Evolutionary conservation across 2,797 vertebrate species (phyloP).

Genomic region (Neosilurus mollespiculum): DNA sequence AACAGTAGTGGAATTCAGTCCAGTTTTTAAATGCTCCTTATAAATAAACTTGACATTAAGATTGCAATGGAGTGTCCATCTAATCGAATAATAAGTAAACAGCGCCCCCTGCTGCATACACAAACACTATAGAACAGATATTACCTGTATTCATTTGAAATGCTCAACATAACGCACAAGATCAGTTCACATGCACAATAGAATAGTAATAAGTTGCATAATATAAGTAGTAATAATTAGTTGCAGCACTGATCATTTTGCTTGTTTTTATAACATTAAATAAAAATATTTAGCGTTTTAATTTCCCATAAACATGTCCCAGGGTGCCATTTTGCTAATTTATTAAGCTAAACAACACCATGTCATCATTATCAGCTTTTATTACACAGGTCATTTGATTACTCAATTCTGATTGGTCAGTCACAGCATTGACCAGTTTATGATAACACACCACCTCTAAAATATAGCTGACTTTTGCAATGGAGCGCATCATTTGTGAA

Average conservation of each 20-base stretch:
- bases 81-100: not conserved
- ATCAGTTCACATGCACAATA: not conserved
- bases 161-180: not conserved
- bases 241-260: too few relatives aligned
- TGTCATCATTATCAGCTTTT: not conserved
- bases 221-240: not conserved
- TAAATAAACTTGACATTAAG: conserved; percentile 28
- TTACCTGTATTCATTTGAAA: too few relatives aligned
- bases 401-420: too few relatives aligned
- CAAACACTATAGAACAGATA: not conserved
- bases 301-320: not conserved
- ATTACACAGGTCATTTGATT: too few relatives aligned
- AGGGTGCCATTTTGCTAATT: not conserved
- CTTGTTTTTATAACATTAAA: not conserved
- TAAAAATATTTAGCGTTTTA: not conserved
- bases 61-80: not conserved
- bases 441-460: too few relatives aligned
- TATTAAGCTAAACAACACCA: not conserved
- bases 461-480: too few relatives aligned
- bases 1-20: not conserved
- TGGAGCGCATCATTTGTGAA: too few relatives aligned
- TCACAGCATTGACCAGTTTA: too few relatives aligned
- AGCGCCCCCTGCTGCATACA: conserved; percentile 24
- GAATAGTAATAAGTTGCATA: not conserved
- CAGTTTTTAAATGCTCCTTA: not conserved